Base-by-base conservation (phyloP, 2,113 vertebrate genomes). In the Percopsis transmontana region DNA sequence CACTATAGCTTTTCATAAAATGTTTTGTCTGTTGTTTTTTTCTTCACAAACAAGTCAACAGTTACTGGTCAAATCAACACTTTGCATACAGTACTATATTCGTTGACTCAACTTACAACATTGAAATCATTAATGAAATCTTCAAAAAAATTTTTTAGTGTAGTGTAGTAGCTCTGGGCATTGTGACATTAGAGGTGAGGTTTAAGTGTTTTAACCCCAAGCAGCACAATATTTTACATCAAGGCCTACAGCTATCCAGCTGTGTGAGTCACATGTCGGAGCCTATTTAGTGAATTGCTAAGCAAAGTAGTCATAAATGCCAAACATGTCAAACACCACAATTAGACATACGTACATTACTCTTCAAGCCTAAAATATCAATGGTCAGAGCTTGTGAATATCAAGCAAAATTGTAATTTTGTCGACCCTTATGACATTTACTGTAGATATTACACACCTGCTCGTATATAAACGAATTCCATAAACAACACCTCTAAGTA, bases 141-240 rank as follows among this genome's bases (percentile, higher is more conserved):
- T 33, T 33, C 27, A 33, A 33, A 45, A 0, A 45, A 13, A 14
- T 45, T 45, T 5, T 13, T 14, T 45, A 3, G 3, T 12, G 3
- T 4, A 45, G 42, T 14, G 42, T 16, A 48, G 15, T 48, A 7
- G 45, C n/a, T 48, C n/a, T 48, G 72, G 41, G 59, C 67, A 59
- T 19, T 42, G 39, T 23, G 58, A 39, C n/a, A 72, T 69, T 64
- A 57, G 70, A 75, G 76, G 58, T 77, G 76, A 66, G 47, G 39
- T 53, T 59, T 66, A 51, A 20, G 51, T 5, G 33, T 16, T 63
- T 69, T 51, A 69, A 63, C 58, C 66, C 57, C 41, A 39, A 74
- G 58, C 66, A 20, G 24, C 71, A 41, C 53, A 53, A 23, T 39
- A 51, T 48, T 70, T 74, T 53, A 53, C 38, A 5, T 20, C 21